A percentile compares a stretch with the other conserved stretches of the same genome.
phyloP scores from a whole-genome alignment of 92 coral and sea anemone species.

The Porites lobata region DNA sequence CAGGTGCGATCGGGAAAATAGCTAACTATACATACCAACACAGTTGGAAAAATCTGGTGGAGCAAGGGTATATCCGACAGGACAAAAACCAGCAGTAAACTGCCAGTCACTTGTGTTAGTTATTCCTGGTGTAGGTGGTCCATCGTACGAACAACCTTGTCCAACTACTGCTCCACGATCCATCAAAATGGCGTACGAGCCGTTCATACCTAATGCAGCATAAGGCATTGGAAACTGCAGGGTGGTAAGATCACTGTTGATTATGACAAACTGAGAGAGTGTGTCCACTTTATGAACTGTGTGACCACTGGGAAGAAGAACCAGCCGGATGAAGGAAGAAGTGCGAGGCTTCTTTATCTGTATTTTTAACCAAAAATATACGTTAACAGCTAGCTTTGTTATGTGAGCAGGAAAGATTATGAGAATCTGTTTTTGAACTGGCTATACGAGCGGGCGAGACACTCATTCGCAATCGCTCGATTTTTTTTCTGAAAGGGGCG shows the following conservation, averaged over 20 bases:
- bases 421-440: too few species aligned
- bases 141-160: conserved; percentile 61
- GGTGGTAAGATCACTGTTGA: conserved; percentile 28
- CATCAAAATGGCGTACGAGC: conserved; percentile 56
- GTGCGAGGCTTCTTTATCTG: conserved; percentile 56
- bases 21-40: conserved; percentile 8
- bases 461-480: too few species aligned
- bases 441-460: too few species aligned
- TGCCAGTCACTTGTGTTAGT: conserved; percentile 30
- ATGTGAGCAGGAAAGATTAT: too few species aligned
- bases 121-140: conserved; percentile 70
- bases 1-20: too few species aligned
- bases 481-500: too few species aligned
- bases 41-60: conserved; percentile 28
- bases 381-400: neutral
- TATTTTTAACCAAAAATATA: neutral
- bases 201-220: conserved; percentile 59
- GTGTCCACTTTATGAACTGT: conserved; percentile 59
- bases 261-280: neutral
- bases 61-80: conserved; percentile 30
- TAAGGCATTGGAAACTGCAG: conserved; percentile 49
- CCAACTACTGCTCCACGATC: conserved; percentile 73
- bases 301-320: conserved; percentile 10
- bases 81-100: conserved; percentile 44
- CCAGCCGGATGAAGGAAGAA: conserved; percentile 54